These are phyloP conservation scores for Luperina nickerlii DNA, from an alignment of 2,888 invertebrate species.

Conservation along the genomic window DNA sequence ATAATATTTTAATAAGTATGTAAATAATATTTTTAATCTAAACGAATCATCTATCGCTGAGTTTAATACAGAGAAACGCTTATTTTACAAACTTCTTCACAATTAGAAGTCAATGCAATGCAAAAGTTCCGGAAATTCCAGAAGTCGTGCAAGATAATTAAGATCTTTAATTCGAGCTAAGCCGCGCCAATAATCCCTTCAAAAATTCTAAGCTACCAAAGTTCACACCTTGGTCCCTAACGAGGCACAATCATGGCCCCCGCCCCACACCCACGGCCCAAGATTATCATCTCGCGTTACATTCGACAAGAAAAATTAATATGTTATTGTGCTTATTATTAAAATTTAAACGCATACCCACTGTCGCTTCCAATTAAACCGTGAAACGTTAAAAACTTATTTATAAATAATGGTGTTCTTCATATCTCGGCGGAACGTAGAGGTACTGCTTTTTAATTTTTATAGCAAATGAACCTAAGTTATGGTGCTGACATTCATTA, in stretches of 20 bases:
- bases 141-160: neutral
- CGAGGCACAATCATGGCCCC: constrained; percentile 55
- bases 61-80: neutral
- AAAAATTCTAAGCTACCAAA: neutral
- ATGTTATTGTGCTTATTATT: constrained; percentile 76
- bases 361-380: constrained; percentile 65
- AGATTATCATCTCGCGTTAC: constrained; percentile 72
- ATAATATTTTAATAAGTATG: constrained; percentile 1
- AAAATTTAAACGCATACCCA: constrained; percentile 68
- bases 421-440: constrained; percentile 13
- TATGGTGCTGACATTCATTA: constrained; percentile 48
- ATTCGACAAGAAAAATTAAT: constrained; percentile 74
- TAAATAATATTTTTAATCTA: constrained; percentile 9
- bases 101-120: neutral
- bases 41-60: neutral
- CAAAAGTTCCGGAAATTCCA: too few species aligned
- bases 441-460: constrained; percentile 56
- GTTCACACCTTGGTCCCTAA: constrained; percentile 17
- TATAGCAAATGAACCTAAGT: constrained; percentile 56
- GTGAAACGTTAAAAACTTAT: constrained; percentile 62
- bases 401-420: constrained; percentile 57
- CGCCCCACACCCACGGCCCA: constrained; percentile 61
- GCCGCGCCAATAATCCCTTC: neutral
- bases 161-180: neutral
- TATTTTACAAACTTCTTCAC: neutral